These are phyloP conservation scores for Rhamnusium bicolor DNA, from an alignment of 2,888 invertebrate species.

Conservation along the genomic window DNA sequence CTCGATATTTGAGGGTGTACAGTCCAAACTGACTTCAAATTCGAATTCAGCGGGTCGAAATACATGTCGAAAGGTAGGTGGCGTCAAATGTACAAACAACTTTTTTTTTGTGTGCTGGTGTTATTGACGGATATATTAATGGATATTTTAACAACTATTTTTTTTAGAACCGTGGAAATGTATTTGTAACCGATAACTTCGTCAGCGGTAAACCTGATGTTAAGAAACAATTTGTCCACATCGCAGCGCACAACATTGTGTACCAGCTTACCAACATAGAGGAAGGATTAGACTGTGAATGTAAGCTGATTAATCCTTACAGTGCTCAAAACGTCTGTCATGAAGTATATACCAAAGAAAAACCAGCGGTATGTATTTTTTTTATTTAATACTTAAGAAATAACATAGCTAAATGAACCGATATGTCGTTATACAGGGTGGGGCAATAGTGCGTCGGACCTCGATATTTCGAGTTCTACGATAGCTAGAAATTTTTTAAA, in stretches of 20 bases:
- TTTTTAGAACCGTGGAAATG: slow-evolving; percentile 77
- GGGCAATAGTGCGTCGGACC: no score
- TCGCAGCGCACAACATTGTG: slow-evolving; percentile 72
- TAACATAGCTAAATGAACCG: no score
- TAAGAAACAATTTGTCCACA: slow-evolving; percentile 77
- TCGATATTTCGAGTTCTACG: no score
- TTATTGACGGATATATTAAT: no score
- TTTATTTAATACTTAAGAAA: no score
- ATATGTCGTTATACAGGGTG: no score
- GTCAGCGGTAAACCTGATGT: slow-evolving; percentile 72
- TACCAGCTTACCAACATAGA: slow-evolving; percentile 68
- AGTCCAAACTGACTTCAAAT: no score
- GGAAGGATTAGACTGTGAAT: slow-evolving; percentile 71
- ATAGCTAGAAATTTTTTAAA: no score
- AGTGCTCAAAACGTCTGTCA: slow-evolving; percentile 62
- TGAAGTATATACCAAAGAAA: slow-evolving; percentile 60
- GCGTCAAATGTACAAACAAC: background rate
- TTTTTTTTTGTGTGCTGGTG: no score
- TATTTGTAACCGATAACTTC: slow-evolving; percentile 79
- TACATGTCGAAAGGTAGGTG: no score
- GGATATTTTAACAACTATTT: background rate
- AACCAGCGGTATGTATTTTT: slow-evolving; percentile 41
- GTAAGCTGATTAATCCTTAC: slow-evolving; percentile 58
- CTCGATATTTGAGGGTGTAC: no score
- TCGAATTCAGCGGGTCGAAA: no score